Percentiles rank a stretch among this genome's conserved stretches.
phyloP scores from a whole-genome alignment of 2,888 invertebrate genomes.

The Harpagoxenus sublaevis region DNA sequence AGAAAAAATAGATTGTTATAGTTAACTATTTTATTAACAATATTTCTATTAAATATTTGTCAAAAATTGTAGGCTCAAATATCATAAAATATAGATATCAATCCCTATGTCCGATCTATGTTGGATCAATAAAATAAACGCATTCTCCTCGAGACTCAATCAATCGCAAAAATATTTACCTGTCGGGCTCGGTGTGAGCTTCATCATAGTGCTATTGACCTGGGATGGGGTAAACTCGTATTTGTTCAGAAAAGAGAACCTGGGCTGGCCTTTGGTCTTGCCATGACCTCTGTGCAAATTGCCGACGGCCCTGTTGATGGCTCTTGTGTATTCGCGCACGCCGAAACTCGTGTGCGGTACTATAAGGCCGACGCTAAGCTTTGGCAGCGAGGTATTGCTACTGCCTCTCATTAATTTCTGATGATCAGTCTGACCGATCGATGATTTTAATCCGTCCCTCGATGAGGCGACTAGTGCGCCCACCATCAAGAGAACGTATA shows the following conservation, averaged over 20 bases:
- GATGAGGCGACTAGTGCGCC: slow-evolving; percentile 74
- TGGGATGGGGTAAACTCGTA: slow-evolving; percentile 89
- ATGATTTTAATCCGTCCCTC: slow-evolving; percentile 73
- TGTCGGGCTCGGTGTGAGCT: slow-evolving; percentile 92
- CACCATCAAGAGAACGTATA: slow-evolving; percentile 69
- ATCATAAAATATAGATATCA: not conserved
- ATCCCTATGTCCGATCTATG: too few species aligned
- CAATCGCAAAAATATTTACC: slow-evolving; percentile 86
- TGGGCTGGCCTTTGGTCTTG: slow-evolving; percentile 87
- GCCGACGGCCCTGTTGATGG: slow-evolving; percentile 89
- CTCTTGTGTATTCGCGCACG: slow-evolving; percentile 90
- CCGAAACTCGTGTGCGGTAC: slow-evolving; percentile 89
- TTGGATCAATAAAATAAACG: not conserved
- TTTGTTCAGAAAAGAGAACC: slow-evolving; percentile 89
- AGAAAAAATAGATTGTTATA: not conserved
- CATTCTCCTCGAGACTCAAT: slow-evolving; percentile 10
- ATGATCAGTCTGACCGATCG: slow-evolving; percentile 53
- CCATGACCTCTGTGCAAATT: slow-evolving; percentile 86
- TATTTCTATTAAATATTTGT: not conserved
- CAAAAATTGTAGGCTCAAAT: not conserved
- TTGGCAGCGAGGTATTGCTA: slow-evolving; percentile 68
- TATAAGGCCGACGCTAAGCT: slow-evolving; percentile 88
- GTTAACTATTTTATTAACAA: not conserved
- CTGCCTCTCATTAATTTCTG: slow-evolving; percentile 63
- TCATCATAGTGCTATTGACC: slow-evolving; percentile 90